A percentile compares a stretch with the other conserved stretches of the same genome.
phyloP scores from a whole-genome alignment of 2,888 invertebrate species.

The Aporophyla nigra region DNA sequence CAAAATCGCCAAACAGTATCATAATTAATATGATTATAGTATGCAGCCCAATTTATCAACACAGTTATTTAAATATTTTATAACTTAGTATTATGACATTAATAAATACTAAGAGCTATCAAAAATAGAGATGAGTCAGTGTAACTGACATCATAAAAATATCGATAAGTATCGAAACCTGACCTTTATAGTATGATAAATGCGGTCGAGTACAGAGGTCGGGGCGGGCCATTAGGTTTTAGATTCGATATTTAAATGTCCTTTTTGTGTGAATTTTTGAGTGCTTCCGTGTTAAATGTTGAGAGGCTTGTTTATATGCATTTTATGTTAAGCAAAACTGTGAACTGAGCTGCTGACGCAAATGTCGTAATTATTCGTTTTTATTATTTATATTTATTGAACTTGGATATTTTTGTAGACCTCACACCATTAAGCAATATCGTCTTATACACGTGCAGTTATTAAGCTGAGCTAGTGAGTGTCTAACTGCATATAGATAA shows the following conservation, averaged over 20 bases:
- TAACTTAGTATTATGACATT: slow-evolving; percentile 66
- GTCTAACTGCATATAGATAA: background rate
- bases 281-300: slow-evolving; percentile 44
- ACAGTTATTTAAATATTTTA: slow-evolving; percentile 53
- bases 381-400: slow-evolving; percentile 17
- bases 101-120: slow-evolving; percentile 65
- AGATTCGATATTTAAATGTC: slow-evolving; percentile 54
- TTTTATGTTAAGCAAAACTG: slow-evolving; percentile 38
- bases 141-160: slow-evolving; percentile 84
- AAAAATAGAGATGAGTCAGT: slow-evolving; percentile 83
- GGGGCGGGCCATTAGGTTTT: slow-evolving; percentile 72
- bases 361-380: slow-evolving; percentile 17
- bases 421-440: background rate
- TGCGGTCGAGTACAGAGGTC: slow-evolving; percentile 83
- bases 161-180: slow-evolving; percentile 84
- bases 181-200: slow-evolving; percentile 87
- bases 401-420: background rate
- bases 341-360: slow-evolving; percentile 20
- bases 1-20: slow-evolving; percentile 36
- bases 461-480: no score
- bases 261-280: slow-evolving; percentile 31
- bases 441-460: background rate
- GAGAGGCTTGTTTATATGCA: slow-evolving; percentile 30
- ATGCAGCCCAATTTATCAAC: slow-evolving; percentile 57
- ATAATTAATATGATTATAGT: slow-evolving; percentile 53